A percentile compares a stretch with the other conserved stretches of the same genome.
Evolutionary conservation across 1,140 invertebrate species (phyloP).

Genomic region (Drosophila kikkawai): DNA sequence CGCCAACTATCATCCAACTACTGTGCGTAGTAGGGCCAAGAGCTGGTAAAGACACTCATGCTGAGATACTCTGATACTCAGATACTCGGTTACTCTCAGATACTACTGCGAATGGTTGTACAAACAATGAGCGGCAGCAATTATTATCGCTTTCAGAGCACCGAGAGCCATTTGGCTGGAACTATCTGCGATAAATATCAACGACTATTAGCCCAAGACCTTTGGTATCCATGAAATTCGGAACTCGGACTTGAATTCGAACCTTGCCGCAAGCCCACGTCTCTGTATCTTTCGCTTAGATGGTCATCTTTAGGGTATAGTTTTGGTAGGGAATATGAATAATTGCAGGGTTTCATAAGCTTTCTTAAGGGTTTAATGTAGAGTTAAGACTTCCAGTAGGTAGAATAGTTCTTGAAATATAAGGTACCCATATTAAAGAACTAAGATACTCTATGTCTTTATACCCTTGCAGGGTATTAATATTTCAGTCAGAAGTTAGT

Average conservation of each 20-base stretch:
- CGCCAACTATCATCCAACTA: constrained; percentile 28
- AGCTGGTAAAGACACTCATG: constrained; percentile 25
- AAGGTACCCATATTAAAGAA: too few relatives aligned
- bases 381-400: neutral
- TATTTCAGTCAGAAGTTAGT: too few relatives aligned
- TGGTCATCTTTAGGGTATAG: constrained; percentile 5
- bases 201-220: constrained; percentile 20
- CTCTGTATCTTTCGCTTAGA: neutral
- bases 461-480: too few relatives aligned
- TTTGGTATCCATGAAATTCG: constrained; percentile 13
- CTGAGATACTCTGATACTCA: constrained; percentile 51
- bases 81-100: constrained; percentile 2
- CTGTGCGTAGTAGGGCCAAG: constrained; percentile 42
- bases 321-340: constrained; percentile 1
- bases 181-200: constrained; percentile 28
- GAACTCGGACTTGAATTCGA: neutral
- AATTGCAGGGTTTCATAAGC: neutral
- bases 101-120: constrained; percentile 41
- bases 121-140: constrained; percentile 40
- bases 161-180: constrained; percentile 29
- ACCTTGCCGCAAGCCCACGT: neutral
- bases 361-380: neutral
- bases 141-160: constrained; percentile 39
- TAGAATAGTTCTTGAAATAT: too few relatives aligned
- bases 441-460: too few relatives aligned